These are phyloP conservation scores for Drosophila anomalata DNA, from an alignment of 2,888 invertebrate genomes.

Conservation along the genomic window DNA sequence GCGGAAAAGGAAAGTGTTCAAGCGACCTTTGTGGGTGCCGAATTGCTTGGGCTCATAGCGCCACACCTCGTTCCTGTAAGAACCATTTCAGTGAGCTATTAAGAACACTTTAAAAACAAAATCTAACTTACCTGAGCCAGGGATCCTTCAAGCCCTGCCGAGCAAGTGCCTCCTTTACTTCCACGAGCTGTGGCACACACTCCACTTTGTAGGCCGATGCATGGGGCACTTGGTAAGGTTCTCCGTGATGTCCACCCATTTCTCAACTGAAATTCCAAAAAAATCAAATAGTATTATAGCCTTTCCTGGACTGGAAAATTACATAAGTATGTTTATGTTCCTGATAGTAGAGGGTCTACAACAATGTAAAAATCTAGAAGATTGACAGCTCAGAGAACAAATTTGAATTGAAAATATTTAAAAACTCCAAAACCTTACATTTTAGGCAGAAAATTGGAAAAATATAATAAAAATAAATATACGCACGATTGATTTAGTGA, in stretches of 20 bases:
- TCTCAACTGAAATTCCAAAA: conserved; percentile 47
- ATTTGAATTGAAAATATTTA: neutral
- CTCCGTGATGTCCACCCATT: conserved; percentile 86
- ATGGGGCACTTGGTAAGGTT: conserved; percentile 89
- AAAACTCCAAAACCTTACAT: neutral
- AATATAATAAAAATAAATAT: conserved; percentile 1
- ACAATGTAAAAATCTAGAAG: neutral
- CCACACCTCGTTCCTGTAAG: conserved; percentile 92
- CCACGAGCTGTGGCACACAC: conserved; percentile 87
- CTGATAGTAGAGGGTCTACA: neutral
- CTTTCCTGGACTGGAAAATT: conserved; percentile 47
- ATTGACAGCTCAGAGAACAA: neutral
- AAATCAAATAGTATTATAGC: conserved; percentile 21
- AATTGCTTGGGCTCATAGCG: conserved; percentile 87
- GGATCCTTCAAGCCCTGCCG: conserved; percentile 91
- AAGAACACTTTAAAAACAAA: neutral
- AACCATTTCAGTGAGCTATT: neutral
- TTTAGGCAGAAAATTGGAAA: neutral
- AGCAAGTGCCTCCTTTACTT: conserved; percentile 87
- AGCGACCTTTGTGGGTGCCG: conserved; percentile 85
- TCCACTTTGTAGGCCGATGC: conserved; percentile 90
- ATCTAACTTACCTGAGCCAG: conserved; percentile 89
- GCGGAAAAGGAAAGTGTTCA: conserved; percentile 85
- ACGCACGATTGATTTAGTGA: conserved; percentile 31
- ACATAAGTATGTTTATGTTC: conserved; percentile 59